Evolutionary conservation across 2,113 vertebrate genomes (phyloP).

Genomic region (Sigmodon hispidus): DNA sequence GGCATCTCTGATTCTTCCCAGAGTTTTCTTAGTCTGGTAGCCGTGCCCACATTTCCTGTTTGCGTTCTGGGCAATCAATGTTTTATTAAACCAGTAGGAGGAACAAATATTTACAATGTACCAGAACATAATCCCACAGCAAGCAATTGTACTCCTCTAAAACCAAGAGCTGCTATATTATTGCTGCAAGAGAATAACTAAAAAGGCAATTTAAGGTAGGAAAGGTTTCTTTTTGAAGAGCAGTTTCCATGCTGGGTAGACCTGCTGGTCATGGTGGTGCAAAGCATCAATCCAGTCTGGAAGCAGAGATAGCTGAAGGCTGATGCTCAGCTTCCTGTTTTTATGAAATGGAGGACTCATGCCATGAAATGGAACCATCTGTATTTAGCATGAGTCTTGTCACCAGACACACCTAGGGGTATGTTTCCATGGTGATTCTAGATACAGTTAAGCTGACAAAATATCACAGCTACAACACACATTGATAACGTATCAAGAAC

Average conservation of each 20-base stretch:
- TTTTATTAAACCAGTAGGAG: too few relatives aligned
- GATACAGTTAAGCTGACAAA: background rate
- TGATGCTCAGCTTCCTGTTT: background rate
- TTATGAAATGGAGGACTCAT: background rate
- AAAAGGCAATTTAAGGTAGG: background rate
- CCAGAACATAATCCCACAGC: too few relatives aligned
- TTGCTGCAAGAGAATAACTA: background rate
- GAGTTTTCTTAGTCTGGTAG: too few relatives aligned
- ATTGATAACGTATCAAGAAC: background rate
- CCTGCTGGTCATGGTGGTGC: background rate
- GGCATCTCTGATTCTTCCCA: too few relatives aligned
- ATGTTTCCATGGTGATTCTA: background rate
- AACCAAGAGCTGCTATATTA: background rate
- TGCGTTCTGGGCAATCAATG: too few relatives aligned
- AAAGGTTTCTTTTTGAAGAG: background rate
- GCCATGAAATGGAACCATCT: too few relatives aligned
- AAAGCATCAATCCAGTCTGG: background rate
- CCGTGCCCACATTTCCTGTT: too few relatives aligned
- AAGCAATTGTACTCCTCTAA: too few relatives aligned
- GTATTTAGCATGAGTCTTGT: too few relatives aligned
- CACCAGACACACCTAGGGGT: background rate
- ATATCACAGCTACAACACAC: background rate
- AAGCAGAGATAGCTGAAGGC: too few relatives aligned
- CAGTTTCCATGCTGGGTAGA: too few relatives aligned
- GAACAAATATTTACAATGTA: too few relatives aligned